Evolutionary conservation across 2,113 vertebrate genomes (phyloP), one percentile per base, ranked within the genome.

Genomic region (Nipponia nippon): DNA sequence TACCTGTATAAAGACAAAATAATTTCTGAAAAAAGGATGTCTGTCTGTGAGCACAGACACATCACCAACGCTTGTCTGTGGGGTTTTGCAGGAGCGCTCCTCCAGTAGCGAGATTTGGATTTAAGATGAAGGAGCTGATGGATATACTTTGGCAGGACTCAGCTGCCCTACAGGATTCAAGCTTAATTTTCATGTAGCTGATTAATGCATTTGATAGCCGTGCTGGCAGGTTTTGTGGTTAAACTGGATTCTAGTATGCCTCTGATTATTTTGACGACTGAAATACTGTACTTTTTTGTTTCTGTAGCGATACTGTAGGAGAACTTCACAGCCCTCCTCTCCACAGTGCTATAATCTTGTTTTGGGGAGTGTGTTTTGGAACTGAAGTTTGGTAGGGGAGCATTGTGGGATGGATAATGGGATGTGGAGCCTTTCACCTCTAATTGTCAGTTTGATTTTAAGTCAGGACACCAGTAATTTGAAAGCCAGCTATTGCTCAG

Each of bases 171-270:
- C 58, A 66, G 30, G n/a, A 73, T 76, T 81, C 61, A 13, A 81
- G 61, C 52, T 82, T 83, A 67, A 79, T 93, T 96, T 96, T 94
- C 91, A 15, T 22, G 46, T 79, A 66, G 61, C 55, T 94, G 88
- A 96, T 92, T 29, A 91, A 93, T 56, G 59, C 66, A 46, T 80
- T 26, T 26, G 95, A 92, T 94, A 93, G 49, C 73, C 1, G 1
- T 77, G 40, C 70, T 95, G 91, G 85, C 94, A 95, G 72, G 16
- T 85, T 49, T 25, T 82, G 83, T 70, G n/a, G 85, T 89, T 87
- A 36, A 89, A 87, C 77, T 82, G 75, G 78, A 87, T 96, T 94
- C 81, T 75, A 77, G 80, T 46, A 4, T 89, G 75, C 21, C 30
- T 80, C 76, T 69, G 69, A 72, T 56, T 40, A 63, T 67, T 65